Evolutionary conservation across 2,113 vertebrate species (phyloP).

Genomic region (Coptodon rendalli): DNA sequence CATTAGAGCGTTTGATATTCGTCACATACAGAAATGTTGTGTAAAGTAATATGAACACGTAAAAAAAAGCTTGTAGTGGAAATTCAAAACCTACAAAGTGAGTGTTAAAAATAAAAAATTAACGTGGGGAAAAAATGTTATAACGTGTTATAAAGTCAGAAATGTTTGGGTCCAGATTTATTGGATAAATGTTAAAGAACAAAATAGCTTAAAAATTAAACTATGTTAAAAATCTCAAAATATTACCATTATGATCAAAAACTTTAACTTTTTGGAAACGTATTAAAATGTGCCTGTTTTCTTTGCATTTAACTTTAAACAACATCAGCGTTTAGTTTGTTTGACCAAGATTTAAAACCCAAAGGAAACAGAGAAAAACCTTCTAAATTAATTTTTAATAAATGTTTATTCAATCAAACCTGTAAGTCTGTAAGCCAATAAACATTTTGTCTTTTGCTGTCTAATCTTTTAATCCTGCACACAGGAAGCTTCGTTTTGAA

Average conservation of each 20-base stretch:
- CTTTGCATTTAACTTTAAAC: not conserved
- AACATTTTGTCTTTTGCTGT: not conserved
- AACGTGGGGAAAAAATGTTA: not conserved
- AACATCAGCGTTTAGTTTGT: not conserved
- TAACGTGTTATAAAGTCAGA: not conserved
- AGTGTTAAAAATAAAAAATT: not conserved
- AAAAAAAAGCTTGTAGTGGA: not conserved
- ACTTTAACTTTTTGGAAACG: accelerated
- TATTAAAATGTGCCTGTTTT: not conserved
- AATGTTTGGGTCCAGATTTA: accelerated
- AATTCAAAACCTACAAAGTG: not conserved
- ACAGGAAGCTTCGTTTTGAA: not conserved
- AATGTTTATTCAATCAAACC: not conserved
- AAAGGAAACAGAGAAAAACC: not conserved
- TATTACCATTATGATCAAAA: not conserved
- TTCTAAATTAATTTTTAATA: not conserved
- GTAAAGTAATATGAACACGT: not conserved
- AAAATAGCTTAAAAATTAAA: not conserved
- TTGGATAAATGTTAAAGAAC: not conserved
- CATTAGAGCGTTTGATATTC: not conserved
- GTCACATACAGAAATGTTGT: not conserved
- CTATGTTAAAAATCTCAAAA: not conserved
- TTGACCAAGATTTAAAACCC: not conserved
- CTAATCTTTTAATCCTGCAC: not conserved
- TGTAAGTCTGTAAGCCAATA: not conserved